Conservation (phyloP, 2,797 vertebrate species). For the Microctenopoma steveboyesi region DNA sequence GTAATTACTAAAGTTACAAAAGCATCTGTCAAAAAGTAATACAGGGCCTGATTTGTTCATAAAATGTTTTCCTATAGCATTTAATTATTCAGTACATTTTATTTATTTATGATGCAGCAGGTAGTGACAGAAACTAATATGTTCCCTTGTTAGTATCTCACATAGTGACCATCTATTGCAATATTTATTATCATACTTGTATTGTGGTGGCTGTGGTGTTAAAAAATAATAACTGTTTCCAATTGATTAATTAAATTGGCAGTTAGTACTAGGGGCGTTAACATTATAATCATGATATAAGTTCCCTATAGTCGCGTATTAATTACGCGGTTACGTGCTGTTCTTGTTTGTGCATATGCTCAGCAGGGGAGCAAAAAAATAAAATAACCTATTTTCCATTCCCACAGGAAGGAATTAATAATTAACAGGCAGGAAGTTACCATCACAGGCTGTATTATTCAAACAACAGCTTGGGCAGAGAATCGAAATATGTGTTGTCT, state of each 20-base stretch:
- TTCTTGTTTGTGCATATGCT: constrained; percentile 12
- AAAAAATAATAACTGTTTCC: constrained; percentile 28
- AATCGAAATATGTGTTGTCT: constrained; percentile 54
- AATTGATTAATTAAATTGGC: constrained; percentile 26
- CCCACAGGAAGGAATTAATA: constrained; percentile 63
- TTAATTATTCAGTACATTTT: constrained; percentile 53
- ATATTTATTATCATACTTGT: constrained; percentile 33
- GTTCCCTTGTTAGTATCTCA: constrained; percentile 32
- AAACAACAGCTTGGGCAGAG: constrained; percentile 50
- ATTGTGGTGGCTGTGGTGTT: constrained; percentile 2
- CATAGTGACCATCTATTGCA: constrained; percentile 29
- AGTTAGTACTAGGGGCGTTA: constrained; percentile 20
- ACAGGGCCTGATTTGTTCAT: constrained; percentile 31
- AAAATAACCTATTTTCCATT: constrained; percentile 48
- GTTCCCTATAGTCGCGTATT: constrained; percentile 11
- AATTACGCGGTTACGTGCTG: constrained; percentile 18
- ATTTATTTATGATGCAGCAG: constrained; percentile 56
- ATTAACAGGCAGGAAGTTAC: constrained; percentile 63
- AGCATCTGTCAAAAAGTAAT: constrained; percentile 5
- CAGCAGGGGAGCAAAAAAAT: constrained; percentile 38
- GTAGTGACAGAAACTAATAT: constrained; percentile 43
- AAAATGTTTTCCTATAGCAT: constrained; percentile 28
- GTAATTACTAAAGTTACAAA: constrained; percentile 24
- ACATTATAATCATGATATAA: constrained; percentile 20
- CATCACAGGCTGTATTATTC: constrained; percentile 45